Conservation (phyloP, 2,888 invertebrate genomes). For the Slavum lentiscoides region DNA sequence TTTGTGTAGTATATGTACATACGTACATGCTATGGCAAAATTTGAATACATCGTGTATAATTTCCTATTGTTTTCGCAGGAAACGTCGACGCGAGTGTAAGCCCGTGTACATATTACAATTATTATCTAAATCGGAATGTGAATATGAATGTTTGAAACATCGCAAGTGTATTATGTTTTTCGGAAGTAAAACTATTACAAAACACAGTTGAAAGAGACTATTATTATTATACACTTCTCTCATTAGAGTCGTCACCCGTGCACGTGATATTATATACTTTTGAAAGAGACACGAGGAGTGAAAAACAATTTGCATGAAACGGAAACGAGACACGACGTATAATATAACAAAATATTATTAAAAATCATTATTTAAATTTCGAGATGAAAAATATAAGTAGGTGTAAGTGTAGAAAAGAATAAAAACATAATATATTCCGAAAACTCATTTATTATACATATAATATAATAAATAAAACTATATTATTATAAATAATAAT, state of each 20-base stretch:
- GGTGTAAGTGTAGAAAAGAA: background rate
- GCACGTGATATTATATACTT: background rate
- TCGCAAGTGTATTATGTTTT: background rate
- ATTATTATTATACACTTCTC: background rate
- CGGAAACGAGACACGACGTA: background rate
- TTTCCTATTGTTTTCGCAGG: background rate
- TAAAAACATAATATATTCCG: background rate
- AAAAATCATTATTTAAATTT: constrained; percentile 15
- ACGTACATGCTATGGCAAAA: background rate
- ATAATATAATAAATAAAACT: no score
- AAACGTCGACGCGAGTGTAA: background rate
- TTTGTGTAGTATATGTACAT: background rate
- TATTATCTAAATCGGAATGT: constrained; percentile 6
- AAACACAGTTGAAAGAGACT: background rate
- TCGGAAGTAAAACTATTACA: constrained; percentile 37
- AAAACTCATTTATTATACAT: no score
- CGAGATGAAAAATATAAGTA: background rate
- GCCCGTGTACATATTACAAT: background rate
- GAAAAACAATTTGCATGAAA: constrained; percentile 6
- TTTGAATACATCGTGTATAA: constrained; percentile 14
- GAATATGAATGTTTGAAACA: constrained; percentile 28
- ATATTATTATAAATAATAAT: no score
- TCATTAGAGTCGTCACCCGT: background rate
- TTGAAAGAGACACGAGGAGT: background rate
- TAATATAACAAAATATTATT: background rate